Percentiles rank a stretch among this genome's conserved stretches.
Evolutionary conservation across 2,888 invertebrate species (phyloP).

Genomic region (Xanthorhoe spadicearia): DNA sequence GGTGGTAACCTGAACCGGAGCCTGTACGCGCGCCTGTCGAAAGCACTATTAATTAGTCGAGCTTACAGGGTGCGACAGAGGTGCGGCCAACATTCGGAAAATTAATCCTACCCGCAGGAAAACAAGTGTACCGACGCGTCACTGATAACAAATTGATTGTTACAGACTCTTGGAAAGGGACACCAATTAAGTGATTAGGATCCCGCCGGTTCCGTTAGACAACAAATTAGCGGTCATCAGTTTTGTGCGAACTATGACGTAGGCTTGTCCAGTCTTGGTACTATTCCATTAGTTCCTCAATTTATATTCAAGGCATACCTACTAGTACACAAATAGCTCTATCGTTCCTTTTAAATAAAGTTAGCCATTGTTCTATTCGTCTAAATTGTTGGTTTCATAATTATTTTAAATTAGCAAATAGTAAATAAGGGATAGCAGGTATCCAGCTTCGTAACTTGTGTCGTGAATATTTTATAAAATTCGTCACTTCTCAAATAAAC

Average conservation of each 20-base stretch:
- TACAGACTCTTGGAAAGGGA: conserved; percentile 64
- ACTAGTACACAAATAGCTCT: conserved; percentile 17
- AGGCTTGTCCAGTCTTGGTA: conserved; percentile 17
- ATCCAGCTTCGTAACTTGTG: too few relatives aligned
- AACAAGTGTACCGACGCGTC: conserved; percentile 58
- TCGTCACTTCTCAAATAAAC: too few relatives aligned
- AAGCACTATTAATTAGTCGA: conserved; percentile 79
- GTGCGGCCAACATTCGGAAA: conserved; percentile 80
- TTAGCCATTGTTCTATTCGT: neutral
- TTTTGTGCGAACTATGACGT: conserved; percentile 59
- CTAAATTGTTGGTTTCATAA: too few relatives aligned
- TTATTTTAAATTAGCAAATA: too few relatives aligned
- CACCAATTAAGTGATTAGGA: conserved; percentile 76
- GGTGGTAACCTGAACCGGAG: conserved; percentile 69
- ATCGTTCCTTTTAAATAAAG: neutral
- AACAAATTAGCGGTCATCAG: conserved; percentile 59
- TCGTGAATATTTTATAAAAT: too few relatives aligned
- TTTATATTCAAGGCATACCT: neutral
- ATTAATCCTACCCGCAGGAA: conserved; percentile 77
- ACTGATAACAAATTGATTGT: conserved; percentile 72
- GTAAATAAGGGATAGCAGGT: too few relatives aligned
- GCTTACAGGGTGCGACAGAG: conserved; percentile 72
- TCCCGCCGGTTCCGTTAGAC: conserved; percentile 67
- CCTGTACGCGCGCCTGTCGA: conserved; percentile 65
- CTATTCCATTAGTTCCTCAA: neutral